phyloP scores from a whole-genome alignment of 2,888 invertebrate species.

The Amphiduros pacificus region DNA sequence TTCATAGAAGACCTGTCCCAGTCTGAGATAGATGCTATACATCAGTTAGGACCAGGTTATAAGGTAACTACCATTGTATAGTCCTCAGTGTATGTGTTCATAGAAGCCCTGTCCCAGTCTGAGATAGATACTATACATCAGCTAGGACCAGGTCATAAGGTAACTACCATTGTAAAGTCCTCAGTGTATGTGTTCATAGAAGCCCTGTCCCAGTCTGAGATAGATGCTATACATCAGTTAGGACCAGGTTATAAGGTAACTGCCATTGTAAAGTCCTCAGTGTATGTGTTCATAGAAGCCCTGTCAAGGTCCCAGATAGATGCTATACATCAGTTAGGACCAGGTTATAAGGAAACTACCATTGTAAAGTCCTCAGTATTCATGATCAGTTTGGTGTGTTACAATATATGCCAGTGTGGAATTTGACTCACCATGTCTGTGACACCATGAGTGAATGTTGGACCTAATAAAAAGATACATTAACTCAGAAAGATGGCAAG shows the following conservation, averaged over 20 bases:
- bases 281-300: constrained; percentile 97
- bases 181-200: constrained; percentile 94
- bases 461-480: background rate
- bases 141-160: constrained; percentile 92
- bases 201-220: constrained; percentile 94
- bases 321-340: constrained; percentile 97
- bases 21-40: constrained; percentile 98
- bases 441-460: no score
- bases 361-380: no score
- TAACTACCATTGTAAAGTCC: no score
- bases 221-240: constrained; percentile 96
- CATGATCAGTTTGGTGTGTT: no score
- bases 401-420: no score
- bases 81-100: constrained; percentile 84
- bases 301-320: constrained; percentile 96
- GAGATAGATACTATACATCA: constrained; percentile 99
- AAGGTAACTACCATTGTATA: no score
- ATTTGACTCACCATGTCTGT: no score
- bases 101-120: constrained; percentile 94
- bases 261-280: no score
- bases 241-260: constrained; percentile 99
- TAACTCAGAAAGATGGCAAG: background rate
- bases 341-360: constrained; percentile 99
- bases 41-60: constrained; percentile 96
- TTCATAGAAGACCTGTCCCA: constrained; percentile 97